Evolutionary conservation across 2,888 invertebrate genomes (phyloP).

Genomic region (Rhamphomyia laevipes): DNA sequence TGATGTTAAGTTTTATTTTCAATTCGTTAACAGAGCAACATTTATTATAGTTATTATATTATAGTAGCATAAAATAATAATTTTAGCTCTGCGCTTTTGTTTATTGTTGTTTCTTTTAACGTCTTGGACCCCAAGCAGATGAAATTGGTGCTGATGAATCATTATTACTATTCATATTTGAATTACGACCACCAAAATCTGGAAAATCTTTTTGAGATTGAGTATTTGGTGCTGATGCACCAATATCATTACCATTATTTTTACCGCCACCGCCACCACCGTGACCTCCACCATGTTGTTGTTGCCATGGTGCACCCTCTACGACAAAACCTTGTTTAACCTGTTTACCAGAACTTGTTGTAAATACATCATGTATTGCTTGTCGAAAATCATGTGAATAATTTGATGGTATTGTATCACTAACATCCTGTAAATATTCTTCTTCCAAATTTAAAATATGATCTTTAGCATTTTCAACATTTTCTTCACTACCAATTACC

Average conservation of each 20-base stretch:
- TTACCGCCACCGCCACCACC: not conserved
- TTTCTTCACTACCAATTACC: slow-evolving; percentile 76
- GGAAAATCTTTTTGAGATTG: slow-evolving; percentile 84
- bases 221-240: slow-evolving; percentile 54
- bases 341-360: slow-evolving; percentile 22
- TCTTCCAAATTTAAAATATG: slow-evolving; percentile 79
- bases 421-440: slow-evolving; percentile 77
- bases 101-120: slow-evolving; percentile 21
- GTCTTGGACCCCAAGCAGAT: slow-evolving; percentile 53
- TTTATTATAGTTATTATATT: not conserved
- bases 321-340: slow-evolving; percentile 63
- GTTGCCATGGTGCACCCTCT: slow-evolving; percentile 83
- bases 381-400: slow-evolving; percentile 37
- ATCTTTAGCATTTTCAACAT: slow-evolving; percentile 82
- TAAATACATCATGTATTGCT: slow-evolving; percentile 17
- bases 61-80: not conserved
- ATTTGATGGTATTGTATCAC: slow-evolving; percentile 47
- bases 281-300: slow-evolving; percentile 42
- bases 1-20: not conserved
- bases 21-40: not conserved
- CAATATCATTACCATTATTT: not conserved
- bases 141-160: slow-evolving; percentile 42
- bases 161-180: slow-evolving; percentile 18
- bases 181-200: slow-evolving; percentile 46
- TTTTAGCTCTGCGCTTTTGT: not conserved